Evolutionary conservation across 2,888 invertebrate species (phyloP), one percentile per base, ranked within the genome.

Genomic region (Drosophila nr. perissopoda): DNA sequence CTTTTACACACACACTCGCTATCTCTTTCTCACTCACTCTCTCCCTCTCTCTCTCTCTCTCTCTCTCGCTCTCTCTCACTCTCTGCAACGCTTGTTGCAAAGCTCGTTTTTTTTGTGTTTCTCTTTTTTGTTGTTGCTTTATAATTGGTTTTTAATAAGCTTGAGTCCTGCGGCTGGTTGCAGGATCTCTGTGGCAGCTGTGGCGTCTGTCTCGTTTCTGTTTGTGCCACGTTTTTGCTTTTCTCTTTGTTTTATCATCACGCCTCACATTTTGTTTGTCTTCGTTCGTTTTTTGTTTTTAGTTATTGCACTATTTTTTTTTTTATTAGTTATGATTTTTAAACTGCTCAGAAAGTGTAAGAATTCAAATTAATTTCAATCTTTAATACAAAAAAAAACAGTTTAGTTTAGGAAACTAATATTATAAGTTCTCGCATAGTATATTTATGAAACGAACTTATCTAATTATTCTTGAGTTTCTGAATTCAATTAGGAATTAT

Each of bases 71-170:
- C 16, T 25, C 48, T 18, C 48, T 40, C 33, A 11, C 33, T 34
- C 33, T 21, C 51, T 65, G 76, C 76, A 64, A 69, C 75, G 59
- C 64, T 57, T 66, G 69, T 75, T 70, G 71, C 66, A 78, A 78
- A 60, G 63, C 63, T 61, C 42, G 38, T 27, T 57, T 34, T 63
- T 42, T 8, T 59, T 49, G 25, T 51, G 25, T 21, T 51, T 42
- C 40, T 62, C 57, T n/a, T 53, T 29, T 48, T 36, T 52, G 21
- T 72, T 56, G 31, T 51, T 65, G 58, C 42, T 62, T 79, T 71
- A 68, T 77, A 81, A 79, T 81, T 83, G 75, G 68, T 74, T 78
- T 82, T 83, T 75, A 63, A 77, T 87, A 76, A 79, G 81, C 73
- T 62, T 52, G 76, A 66, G 65, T 78, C 75, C 85, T 80, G 88